Base-by-base conservation (phyloP, 1,140 invertebrate species). In the Halesus radiatus region DNA sequence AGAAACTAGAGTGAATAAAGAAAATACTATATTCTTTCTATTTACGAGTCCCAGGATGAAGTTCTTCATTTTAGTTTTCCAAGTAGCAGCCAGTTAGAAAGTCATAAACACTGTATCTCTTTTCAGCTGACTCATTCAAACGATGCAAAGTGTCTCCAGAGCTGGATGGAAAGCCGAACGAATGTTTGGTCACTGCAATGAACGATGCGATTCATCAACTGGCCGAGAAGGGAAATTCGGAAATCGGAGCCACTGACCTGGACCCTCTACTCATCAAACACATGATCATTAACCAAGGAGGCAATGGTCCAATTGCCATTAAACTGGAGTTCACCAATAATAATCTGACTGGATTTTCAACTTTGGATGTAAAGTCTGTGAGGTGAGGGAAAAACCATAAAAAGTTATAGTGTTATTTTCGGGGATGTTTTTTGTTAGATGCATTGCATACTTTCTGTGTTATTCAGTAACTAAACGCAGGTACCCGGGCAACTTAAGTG, bases 71-170 rank as follows among this genome's bases (percentile, higher is more conserved):
- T n/a, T n/a, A n/a, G n/a, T n/a, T n/a, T n/a, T n/a, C n/a, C n/a
- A n/a, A n/a, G n/a, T n/a, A n/a, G n/a, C n/a, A n/a, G n/a, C n/a
- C n/a, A n/a, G n/a, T n/a, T n/a, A n/a, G n/a, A n/a, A n/a, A n/a
- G n/a, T n/a, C n/a, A 3, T 7, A 32, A 32, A 7, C 32, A 29
- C 10, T 45, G 10, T 13, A 7, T 45, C 37, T 66, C 0, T 64
- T 80, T 82, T 18, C 76, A 83, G 82, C 84, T 4, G 15, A 26
- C 50, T 66, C 74, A 3, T 83, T 83, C 60, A 45, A 74, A 37
- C 32, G 79, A 54, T 83, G 80, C 37, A 77, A 84, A 78, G 79
- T 84, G 1, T 53, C 82, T 73, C 68, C 80, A 10, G 78, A 77
- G 64, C 22, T 76, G 22, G 81, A 84, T 75, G 77, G 81, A 56